Percentiles rank a stretch among this genome's conserved stretches.
These are phyloP conservation scores for Pseudachorutes palmiensis DNA, from an alignment of 1,140 invertebrate species.

Conservation along the genomic window DNA sequence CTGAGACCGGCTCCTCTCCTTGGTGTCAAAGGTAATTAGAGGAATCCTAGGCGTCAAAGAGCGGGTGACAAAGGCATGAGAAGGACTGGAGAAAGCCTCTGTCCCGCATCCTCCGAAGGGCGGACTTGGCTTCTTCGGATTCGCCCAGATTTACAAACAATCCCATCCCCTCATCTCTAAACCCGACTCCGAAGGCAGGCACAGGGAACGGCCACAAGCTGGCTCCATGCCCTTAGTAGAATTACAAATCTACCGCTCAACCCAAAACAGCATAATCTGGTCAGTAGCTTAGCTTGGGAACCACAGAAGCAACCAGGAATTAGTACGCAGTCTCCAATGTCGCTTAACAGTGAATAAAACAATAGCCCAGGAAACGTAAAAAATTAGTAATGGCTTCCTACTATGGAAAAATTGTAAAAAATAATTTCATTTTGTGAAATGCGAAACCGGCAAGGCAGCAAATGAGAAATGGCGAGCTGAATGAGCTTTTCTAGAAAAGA, in stretches of 20 bases:
- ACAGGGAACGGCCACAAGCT: neutral
- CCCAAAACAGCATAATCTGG: no score
- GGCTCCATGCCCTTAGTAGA: neutral
- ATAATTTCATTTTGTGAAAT: no score
- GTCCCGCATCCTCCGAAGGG: neutral
- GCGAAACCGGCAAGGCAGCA: no score
- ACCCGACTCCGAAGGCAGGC: neutral
- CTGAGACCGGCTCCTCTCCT: neutral
- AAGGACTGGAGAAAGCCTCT: neutral
- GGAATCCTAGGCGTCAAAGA: neutral
- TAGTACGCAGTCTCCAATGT: neutral
- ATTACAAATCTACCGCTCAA: neutral
- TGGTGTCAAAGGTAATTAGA: conserved; percentile 5
- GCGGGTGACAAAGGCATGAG: neutral
- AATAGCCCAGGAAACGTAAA: no score
- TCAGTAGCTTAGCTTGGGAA: no score
- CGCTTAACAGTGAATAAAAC: no score
- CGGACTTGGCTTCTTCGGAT: neutral
- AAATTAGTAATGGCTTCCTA: no score
- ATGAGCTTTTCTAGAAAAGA: neutral
- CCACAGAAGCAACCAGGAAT: neutral
- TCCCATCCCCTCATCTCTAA: neutral
- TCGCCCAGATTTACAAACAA: conserved; percentile 3
- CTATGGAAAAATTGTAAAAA: no score
- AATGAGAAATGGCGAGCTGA: neutral